These are phyloP conservation scores for Chlamydotis undulata DNA, from an alignment of 2,113 vertebrate species.

Conservation along the genomic window DNA sequence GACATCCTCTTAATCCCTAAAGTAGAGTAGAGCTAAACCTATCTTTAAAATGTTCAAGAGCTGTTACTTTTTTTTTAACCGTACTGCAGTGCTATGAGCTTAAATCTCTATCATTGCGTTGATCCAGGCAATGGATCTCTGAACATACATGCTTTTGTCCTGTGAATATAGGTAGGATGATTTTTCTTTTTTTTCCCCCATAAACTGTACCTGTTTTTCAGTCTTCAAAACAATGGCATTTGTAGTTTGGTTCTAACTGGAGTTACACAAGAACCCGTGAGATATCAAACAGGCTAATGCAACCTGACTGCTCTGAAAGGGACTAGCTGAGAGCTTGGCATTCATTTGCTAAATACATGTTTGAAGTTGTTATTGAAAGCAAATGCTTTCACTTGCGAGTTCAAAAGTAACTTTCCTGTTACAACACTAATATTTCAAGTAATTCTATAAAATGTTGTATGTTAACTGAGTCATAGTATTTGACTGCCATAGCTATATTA, in stretches of 20 bases:
- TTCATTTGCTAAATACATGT: slow-evolving; percentile 22
- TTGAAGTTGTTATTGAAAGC: not conserved
- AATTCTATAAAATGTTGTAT: not conserved
- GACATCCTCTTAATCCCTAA: not conserved
- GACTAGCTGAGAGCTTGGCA: not conserved
- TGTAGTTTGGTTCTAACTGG: not conserved
- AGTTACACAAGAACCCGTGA: not conserved
- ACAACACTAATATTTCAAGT: not conserved
- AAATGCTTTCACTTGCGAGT: not conserved
- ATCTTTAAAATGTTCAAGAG: slow-evolving; percentile 5
- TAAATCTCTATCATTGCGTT: not conserved
- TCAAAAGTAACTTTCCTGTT: slow-evolving; percentile 1
- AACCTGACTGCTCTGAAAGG: not conserved
- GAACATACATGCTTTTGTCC: not conserved
- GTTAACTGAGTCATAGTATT: not conserved
- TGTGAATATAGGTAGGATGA: not conserved
- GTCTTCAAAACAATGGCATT: not conserved
- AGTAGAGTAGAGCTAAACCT: not conserved
- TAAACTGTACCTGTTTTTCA: not conserved
- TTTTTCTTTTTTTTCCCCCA: not conserved
- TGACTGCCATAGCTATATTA: not conserved
- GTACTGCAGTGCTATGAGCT: not conserved
- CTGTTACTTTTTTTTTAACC: not conserved
- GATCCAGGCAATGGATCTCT: not conserved
- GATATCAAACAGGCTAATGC: slow-evolving; percentile 14